Evolutionary conservation across 2,797 vertebrate species (phyloP).

Genomic region (Coregonus ussuriensis): DNA sequence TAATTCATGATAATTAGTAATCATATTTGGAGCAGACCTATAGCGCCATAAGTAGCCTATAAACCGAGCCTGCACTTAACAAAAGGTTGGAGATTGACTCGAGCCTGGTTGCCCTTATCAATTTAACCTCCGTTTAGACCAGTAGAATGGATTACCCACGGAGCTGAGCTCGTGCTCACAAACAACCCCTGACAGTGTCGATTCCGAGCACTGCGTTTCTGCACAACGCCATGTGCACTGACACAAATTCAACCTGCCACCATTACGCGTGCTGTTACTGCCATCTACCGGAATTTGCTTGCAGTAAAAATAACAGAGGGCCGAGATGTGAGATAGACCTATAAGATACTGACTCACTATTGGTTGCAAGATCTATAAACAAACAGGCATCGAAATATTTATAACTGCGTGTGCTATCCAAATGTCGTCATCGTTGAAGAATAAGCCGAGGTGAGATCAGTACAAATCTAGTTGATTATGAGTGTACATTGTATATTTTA

Average conservation of each 20-base stretch:
- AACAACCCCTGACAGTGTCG: conserved; percentile 50
- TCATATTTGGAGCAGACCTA: neutral
- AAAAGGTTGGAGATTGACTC: conserved; percentile 59
- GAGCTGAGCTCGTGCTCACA: conserved; percentile 45
- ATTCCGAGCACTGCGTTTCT: conserved; percentile 21
- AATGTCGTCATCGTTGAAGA: neutral
- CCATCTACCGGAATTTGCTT: conserved; percentile 69
- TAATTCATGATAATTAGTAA: neutral
- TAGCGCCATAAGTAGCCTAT: conserved; percentile 8
- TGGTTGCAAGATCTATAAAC: neutral
- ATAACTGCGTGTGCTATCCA: neutral
- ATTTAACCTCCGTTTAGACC: conserved; percentile 68
- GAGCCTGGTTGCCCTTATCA: conserved; percentile 61
- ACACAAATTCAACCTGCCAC: conserved; percentile 4
- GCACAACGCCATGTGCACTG: conserved; percentile 21
- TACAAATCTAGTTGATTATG: too few species aligned
- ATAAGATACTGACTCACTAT: neutral
- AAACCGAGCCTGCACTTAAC: conserved; percentile 44
- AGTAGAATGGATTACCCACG: conserved; percentile 57
- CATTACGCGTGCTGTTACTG: conserved; percentile 59
- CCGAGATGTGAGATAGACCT: neutral
- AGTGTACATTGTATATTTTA: too few species aligned
- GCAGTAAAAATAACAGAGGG: conserved; percentile 2
- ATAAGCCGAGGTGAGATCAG: too few species aligned
- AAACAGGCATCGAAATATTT: neutral